These are phyloP conservation scores for Frankliniella intonsa DNA, from an alignment of 2,888 invertebrate genomes.

Conservation along the genomic window DNA sequence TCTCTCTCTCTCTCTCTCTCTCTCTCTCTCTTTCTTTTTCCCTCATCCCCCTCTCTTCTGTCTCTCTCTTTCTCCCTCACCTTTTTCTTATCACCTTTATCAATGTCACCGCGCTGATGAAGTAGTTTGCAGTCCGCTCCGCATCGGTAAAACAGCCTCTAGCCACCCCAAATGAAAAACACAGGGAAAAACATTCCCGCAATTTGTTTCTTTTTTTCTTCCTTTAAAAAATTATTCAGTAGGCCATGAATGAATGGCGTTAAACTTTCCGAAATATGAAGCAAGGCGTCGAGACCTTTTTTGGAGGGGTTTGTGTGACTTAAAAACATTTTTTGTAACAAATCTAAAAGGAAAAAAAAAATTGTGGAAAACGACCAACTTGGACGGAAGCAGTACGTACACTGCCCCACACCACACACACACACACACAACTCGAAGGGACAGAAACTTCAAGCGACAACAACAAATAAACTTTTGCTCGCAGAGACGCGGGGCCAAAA, in stretches of 20 bases:
- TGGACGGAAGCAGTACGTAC: too few species aligned
- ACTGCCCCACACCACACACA: too few species aligned
- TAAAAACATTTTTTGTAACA: too few species aligned
- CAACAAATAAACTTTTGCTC: too few species aligned
- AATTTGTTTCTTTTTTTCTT: not conserved
- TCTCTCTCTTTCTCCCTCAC: conserved; percentile 24
- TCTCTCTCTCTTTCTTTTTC: conserved; percentile 27
- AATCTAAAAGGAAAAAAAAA: too few species aligned
- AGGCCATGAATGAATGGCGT: not conserved
- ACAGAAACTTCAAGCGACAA: too few species aligned
- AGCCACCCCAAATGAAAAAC: not conserved
- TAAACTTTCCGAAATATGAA: too few species aligned
- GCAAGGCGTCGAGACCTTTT: too few species aligned
- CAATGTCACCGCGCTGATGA: conserved; percentile 21
- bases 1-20: conserved; percentile 28
- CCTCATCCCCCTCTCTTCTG: conserved; percentile 29
- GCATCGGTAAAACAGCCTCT: not conserved
- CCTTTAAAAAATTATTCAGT: not conserved
- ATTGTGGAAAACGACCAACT: too few species aligned
- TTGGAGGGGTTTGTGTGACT: too few species aligned
- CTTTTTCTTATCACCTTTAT: conserved; percentile 27
- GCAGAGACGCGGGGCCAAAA: too few species aligned
- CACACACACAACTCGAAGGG: too few species aligned
- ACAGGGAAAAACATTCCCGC: not conserved
- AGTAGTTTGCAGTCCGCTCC: not conserved